phyloP scores from a whole-genome alignment of 2,113 vertebrate genomes.

The Candoia aspera region DNA sequence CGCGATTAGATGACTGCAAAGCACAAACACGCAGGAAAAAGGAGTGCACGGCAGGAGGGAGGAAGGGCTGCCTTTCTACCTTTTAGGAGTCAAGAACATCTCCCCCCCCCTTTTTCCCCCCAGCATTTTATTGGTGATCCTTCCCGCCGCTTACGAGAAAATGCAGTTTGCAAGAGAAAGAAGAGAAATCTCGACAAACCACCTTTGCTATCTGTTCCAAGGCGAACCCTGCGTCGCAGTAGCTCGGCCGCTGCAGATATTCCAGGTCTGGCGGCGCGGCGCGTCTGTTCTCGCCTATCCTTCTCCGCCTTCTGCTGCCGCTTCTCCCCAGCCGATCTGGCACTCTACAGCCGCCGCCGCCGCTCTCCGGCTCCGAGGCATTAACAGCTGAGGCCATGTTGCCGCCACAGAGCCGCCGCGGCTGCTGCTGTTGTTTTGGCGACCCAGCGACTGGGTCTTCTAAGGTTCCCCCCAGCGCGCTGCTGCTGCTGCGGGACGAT shows the following conservation, averaged over 20 bases:
- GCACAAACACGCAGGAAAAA: conserved; percentile 43
- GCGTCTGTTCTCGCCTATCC: conserved; percentile 1
- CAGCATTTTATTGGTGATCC: conserved; percentile 58
- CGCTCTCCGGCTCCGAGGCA: conserved; percentile 82
- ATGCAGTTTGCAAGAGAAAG: conserved; percentile 41
- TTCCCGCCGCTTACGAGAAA: conserved; percentile 5
- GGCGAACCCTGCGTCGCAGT: conserved; percentile 94
- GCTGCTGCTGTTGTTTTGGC: conserved; percentile 63
- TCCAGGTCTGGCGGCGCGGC: conserved; percentile 83
- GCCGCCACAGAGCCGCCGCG: conserved; percentile 68
- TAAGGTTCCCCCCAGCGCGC: conserved; percentile 69
- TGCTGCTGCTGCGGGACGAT: conserved; percentile 49
- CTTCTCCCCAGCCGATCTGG: conserved; percentile 81
- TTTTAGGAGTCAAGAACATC: conserved; percentile 51
- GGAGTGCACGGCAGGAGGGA: background rate
- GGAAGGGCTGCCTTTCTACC: conserved; percentile 38
- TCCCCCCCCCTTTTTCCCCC: conserved; percentile 16
- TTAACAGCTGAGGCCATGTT: conserved; percentile 97
- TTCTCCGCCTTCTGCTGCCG: conserved; percentile 80
- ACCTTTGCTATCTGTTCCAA: conserved; percentile 96
- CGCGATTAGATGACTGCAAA: conserved; percentile 24
- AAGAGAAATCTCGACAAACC: conserved; percentile 60
- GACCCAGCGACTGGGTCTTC: conserved; percentile 66
- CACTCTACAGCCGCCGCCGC: conserved; percentile 82
- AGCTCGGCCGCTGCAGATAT: conserved; percentile 95